Percentiles rank a stretch among this genome's conserved stretches.
Conservation (phyloP, 1,140 invertebrate species). For the Macrosteles quadrilineatus region DNA sequence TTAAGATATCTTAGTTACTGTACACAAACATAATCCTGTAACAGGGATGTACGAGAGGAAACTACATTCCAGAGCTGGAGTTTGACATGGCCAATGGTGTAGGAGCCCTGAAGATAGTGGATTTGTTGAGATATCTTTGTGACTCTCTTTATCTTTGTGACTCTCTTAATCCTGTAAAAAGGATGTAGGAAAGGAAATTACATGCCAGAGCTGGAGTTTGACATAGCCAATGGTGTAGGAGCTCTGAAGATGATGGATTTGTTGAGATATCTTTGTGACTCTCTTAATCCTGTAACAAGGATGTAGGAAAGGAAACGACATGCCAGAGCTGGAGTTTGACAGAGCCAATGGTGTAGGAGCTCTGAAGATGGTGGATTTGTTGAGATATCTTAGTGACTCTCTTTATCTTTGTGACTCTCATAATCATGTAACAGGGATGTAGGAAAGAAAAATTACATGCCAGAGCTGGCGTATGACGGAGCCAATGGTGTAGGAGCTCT, state of each 20-base stretch:
- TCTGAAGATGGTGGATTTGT: conserved; percentile 72
- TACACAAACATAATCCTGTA: conserved; percentile 69
- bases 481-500: conserved; percentile 94
- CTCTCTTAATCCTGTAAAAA: conserved; percentile 39
- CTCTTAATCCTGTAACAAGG: conserved; percentile 32
- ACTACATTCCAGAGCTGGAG: conserved; percentile 66
- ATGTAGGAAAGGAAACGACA: conserved; percentile 58
- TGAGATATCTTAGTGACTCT: conserved; percentile 64
- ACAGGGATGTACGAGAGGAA: conserved; percentile 64
- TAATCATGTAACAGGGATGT: neutral
- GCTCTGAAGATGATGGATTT: conserved; percentile 77
- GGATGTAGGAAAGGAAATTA: conserved; percentile 57
- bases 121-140: conserved; percentile 66
- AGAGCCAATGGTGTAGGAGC: conserved; percentile 96
- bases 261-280: conserved; percentile 63
- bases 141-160: too few relatives aligned
- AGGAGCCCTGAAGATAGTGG: conserved; percentile 78
- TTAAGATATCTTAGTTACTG: conserved; percentile 64
- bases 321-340: conserved; percentile 74
- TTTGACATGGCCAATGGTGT: conserved; percentile 96
- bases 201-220: conserved; percentile 68
- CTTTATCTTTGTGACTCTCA: too few relatives aligned
- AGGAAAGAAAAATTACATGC: conserved; percentile 61
- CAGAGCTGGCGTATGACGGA: conserved; percentile 78
- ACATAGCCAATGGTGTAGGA: conserved; percentile 96